These are phyloP conservation scores for Sturnira hondurensis DNA, from an alignment of 2,113 vertebrate species.

Conservation along the genomic window DNA sequence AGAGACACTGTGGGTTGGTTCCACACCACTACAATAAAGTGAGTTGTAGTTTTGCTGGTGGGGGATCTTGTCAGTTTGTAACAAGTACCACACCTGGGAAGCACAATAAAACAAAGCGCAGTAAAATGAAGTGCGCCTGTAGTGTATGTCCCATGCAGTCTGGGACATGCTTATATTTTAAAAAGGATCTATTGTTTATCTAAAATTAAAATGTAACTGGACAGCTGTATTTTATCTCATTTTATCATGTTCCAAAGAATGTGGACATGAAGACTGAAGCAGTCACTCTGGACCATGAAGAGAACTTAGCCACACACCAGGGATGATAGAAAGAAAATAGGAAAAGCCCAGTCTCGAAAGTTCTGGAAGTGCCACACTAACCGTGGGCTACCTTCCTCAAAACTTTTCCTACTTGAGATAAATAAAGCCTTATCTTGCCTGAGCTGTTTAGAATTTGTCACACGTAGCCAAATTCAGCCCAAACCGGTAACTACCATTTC, in stretches of 20 bases:
- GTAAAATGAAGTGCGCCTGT: neutral
- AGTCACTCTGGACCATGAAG: neutral
- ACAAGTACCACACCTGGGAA: neutral
- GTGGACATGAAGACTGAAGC: neutral
- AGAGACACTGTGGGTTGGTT: too few species aligned
- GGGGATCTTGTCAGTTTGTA: neutral
- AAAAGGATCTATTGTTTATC: neutral
- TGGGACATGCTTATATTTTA: neutral
- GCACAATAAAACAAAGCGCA: neutral
- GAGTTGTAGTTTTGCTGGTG: neutral
- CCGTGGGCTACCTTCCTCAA: neutral
- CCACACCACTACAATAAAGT: neutral
- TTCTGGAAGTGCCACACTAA: neutral
- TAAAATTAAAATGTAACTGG: slow-evolving; percentile 1
- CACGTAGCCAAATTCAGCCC: neutral
- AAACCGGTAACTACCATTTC: neutral
- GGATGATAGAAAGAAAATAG: neutral
- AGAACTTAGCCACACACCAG: neutral
- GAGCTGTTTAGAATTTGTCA: neutral
- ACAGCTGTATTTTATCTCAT: neutral
- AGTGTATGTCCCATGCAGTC: neutral
- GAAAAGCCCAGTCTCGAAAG: neutral
- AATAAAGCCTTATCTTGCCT: neutral
- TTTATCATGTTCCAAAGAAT: neutral
- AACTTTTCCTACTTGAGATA: neutral